Conservation (phyloP, 2,797 vertebrate species). For the Paramormyrops hopkinsi region DNA sequence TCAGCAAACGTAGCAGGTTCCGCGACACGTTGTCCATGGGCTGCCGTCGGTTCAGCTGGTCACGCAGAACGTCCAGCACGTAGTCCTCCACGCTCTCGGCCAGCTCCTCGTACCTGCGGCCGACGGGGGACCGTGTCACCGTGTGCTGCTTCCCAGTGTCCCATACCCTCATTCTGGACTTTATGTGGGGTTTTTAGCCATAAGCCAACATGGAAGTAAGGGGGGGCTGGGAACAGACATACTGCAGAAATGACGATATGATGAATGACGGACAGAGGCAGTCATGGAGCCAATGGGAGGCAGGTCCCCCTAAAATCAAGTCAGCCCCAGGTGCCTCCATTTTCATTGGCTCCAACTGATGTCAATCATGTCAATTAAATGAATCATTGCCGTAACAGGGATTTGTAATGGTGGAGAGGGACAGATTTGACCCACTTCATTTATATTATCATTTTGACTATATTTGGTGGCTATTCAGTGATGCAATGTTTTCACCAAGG, state of each 20-base stretch:
- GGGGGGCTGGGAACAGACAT: not conserved
- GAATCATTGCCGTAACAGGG: not conserved
- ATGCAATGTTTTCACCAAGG: not conserved
- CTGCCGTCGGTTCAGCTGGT: constrained; percentile 91
- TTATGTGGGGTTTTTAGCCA: not conserved
- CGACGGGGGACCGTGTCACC: not conserved
- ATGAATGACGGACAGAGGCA: not conserved
- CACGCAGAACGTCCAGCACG: constrained; percentile 83
- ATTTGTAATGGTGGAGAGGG: not conserved
- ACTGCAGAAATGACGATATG: not conserved
- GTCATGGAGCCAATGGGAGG: not conserved
- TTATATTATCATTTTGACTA: not conserved
- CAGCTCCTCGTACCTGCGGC: constrained; percentile 83
- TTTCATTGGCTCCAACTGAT: not conserved
- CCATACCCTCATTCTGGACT: not conserved
- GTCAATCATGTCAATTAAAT: not conserved
- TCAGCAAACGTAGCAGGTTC: constrained; percentile 88
- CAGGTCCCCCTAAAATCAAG: not conserved
- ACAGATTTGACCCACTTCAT: not conserved
- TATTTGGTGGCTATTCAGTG: not conserved
- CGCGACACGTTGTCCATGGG: constrained; percentile 95
- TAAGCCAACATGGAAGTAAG: not conserved
- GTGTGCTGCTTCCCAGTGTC: not conserved
- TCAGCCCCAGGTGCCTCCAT: not conserved
- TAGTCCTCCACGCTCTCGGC: constrained; percentile 95